These are phyloP conservation scores for Chrysodeixis includens DNA, from an alignment of 2,888 invertebrate species.

Conservation along the genomic window DNA sequence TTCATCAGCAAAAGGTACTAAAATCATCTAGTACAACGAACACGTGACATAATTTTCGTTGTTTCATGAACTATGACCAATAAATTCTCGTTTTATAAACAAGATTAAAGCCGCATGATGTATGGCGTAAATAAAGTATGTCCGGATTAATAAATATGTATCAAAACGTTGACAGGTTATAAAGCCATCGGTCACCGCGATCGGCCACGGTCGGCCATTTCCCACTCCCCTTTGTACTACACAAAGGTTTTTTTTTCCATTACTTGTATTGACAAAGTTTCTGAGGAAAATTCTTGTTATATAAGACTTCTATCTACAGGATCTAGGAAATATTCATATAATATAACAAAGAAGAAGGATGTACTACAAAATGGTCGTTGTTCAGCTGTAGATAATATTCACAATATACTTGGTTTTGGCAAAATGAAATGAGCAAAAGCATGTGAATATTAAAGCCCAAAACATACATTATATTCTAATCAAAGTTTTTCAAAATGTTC, in stretches of 20 bases:
- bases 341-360: constrained; percentile 13
- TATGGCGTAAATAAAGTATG: constrained; percentile 44
- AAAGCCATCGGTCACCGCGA: constrained; percentile 33
- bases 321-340: constrained; percentile 28
- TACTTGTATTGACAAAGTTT: constrained; percentile 14
- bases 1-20: too few relatives aligned
- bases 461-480: too few relatives aligned
- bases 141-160: constrained; percentile 43
- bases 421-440: too few relatives aligned
- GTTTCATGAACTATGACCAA: constrained; percentile 7
- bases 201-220: constrained; percentile 25
- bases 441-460: too few relatives aligned
- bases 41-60: not conserved
- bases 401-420: not conserved
- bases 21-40: too few relatives aligned
- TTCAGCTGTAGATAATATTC: not conserved
- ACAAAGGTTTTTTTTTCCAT: constrained; percentile 17
- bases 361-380: not conserved
- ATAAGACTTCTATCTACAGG: not conserved
- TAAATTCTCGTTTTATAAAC: constrained; percentile 29
- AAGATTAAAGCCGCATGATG: constrained; percentile 31
- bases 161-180: constrained; percentile 39
- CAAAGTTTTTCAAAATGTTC: too few relatives aligned
- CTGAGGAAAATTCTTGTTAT: not conserved
- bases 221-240: constrained; percentile 8